phyloP scores from a whole-genome alignment of 2,888 invertebrate species.

The Allolobophora icterica region DNA sequence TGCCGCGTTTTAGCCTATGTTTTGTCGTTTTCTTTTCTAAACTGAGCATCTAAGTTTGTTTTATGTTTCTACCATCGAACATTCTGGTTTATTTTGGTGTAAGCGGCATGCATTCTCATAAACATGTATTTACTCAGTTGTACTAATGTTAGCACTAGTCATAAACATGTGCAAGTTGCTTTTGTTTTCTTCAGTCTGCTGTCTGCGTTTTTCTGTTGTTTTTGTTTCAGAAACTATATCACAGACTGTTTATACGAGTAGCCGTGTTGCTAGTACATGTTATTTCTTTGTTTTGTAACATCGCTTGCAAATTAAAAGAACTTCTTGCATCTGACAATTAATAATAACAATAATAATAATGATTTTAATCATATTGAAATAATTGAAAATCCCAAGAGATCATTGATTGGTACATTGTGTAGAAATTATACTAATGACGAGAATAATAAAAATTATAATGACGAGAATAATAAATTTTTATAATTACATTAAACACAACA shows the following conservation, averaged over 20 bases:
- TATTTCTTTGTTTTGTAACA: neutral
- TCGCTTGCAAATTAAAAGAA: neutral
- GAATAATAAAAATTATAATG: no score
- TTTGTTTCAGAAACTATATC: neutral
- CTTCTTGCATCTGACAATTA: neutral
- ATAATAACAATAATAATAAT: neutral
- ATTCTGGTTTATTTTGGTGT: neutral
- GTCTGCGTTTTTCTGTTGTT: neutral
- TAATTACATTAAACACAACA: neutral
- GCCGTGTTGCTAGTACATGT: neutral
- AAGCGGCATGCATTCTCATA: neutral
- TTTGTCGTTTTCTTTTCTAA: neutral
- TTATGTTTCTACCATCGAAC: neutral
- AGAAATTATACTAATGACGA: neutral
- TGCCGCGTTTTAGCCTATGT: neutral
- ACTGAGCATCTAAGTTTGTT: constrained; percentile 11
- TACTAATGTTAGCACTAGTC: neutral
- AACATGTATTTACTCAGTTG: neutral
- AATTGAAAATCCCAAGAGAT: no score
- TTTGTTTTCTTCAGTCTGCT: neutral
- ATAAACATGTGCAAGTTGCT: neutral
- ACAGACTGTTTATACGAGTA: neutral
- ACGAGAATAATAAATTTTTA: neutral
- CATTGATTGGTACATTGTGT: no score
- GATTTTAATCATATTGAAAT: neutral